phyloP scores from a whole-genome alignment of 2,888 invertebrate genomes.

The Nomada lathburiana region DNA sequence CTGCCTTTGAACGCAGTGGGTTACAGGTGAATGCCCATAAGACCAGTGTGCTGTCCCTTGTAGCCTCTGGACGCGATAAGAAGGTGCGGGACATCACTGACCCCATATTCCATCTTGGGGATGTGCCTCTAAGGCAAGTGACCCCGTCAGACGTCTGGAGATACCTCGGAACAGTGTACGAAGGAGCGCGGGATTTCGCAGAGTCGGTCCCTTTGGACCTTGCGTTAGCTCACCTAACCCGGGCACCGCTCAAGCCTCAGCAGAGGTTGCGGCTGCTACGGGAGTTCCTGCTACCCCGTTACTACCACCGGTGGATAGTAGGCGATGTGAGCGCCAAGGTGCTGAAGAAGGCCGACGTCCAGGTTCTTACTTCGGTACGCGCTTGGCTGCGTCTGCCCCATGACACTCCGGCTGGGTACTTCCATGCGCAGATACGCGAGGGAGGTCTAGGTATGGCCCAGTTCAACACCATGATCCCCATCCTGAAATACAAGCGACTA shows the following conservation, averaged over 20 bases:
- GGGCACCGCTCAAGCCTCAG: not conserved
- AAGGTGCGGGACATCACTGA: too few species aligned
- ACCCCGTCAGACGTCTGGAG: not conserved
- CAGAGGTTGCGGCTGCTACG: not conserved
- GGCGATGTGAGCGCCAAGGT: not conserved
- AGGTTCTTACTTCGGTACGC: too few species aligned
- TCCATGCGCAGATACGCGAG: not conserved
- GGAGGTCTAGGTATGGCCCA: not conserved
- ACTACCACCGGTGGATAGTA: not conserved
- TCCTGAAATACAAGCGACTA: too few species aligned
- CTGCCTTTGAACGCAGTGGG: too few species aligned
- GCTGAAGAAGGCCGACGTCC: not conserved
- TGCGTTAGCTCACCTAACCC: not conserved
- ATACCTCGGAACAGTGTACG: not conserved
- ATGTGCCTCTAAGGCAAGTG: too few species aligned
- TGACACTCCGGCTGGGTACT: too few species aligned
- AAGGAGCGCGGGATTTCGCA: not conserved
- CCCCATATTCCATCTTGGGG: too few species aligned
- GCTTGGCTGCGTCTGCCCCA: too few species aligned
- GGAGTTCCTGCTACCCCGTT: not conserved
- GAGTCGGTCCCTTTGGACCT: not conserved
- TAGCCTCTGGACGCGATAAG: too few species aligned
- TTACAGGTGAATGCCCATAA: too few species aligned
- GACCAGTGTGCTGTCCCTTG: too few species aligned
- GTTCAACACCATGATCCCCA: too few species aligned